Percentiles rank a stretch among this genome's conserved stretches.
Evolutionary conservation across 2,113 vertebrate genomes (phyloP).

Genomic region (Phasianus colchicus): DNA sequence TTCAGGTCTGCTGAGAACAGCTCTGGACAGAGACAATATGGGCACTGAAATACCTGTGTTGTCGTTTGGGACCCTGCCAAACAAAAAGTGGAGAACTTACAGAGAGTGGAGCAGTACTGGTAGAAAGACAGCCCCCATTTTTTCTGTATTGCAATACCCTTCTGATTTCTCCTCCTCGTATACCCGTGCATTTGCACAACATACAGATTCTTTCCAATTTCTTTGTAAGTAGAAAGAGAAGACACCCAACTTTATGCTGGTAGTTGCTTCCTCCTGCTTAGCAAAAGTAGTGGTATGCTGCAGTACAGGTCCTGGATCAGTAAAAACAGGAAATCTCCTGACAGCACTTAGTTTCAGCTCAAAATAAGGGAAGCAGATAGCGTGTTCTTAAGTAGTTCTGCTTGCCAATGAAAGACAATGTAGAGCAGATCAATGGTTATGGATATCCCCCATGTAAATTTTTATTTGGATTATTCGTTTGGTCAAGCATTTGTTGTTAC

Average conservation of each 20-base stretch:
- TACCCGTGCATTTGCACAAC: not conserved
- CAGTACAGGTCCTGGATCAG: not conserved
- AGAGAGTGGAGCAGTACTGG: not conserved
- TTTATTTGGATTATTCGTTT: conserved; percentile 42
- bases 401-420: not conserved
- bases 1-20: not conserved
- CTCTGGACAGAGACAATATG: fast-evolving
- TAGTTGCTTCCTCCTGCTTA: not conserved
- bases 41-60: not conserved
- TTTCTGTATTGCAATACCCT: not conserved
- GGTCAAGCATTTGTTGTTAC: not conserved
- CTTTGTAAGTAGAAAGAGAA: no score
- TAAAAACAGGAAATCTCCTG: not conserved
- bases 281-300: not conserved
- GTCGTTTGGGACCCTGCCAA: no score
- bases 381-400: not conserved
- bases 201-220: not conserved
- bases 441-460: not conserved
- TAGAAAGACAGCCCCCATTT: not conserved
- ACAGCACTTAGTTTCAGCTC: not conserved
- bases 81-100: not conserved
- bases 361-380: not conserved
- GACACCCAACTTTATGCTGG: not conserved
- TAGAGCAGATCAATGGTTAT: not conserved
- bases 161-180: not conserved